These are phyloP conservation scores for Macaca mulatta DNA, from an alignment of 2,113 vertebrate genomes.

Conservation along the genomic window DNA sequence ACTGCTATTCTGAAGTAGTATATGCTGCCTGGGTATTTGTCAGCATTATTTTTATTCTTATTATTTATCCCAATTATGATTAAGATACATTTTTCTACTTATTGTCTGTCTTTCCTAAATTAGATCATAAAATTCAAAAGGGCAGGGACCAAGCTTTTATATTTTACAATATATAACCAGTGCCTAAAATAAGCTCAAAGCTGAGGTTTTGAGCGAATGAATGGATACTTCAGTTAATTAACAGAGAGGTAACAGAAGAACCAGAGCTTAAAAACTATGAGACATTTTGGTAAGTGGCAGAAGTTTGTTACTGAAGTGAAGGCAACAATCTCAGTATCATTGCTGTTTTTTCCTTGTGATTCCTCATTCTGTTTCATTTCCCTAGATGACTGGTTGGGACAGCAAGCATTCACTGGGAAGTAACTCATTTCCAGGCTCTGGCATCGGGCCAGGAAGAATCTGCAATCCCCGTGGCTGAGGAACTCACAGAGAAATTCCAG, in stretches of 20 bases:
- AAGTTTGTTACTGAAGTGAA: neutral
- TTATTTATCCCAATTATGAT: neutral
- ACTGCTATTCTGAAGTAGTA: neutral
- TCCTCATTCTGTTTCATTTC: neutral
- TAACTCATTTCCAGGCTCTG: neutral
- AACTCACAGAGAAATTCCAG: neutral
- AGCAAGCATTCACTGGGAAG: neutral
- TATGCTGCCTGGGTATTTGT: neutral
- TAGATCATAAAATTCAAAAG: neutral
- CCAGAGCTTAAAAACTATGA: neutral
- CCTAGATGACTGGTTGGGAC: neutral
- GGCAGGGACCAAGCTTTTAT: too few species aligned
- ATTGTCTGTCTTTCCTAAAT: neutral
- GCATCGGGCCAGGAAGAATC: neutral
- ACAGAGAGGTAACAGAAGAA: neutral
- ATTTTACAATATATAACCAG: neutral
- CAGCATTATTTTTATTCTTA: conserved; percentile 7
- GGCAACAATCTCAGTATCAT: fast-evolving
- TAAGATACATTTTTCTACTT: neutral
- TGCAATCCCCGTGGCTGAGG: neutral
- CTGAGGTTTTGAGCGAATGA: neutral
- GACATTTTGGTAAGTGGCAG: neutral
- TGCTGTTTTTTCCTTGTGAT: neutral
- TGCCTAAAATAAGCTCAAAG: neutral
- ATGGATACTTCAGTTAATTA: neutral